Conservation (phyloP, 2,888 invertebrate genomes). For the Dromius quadrimaculatus region DNA sequence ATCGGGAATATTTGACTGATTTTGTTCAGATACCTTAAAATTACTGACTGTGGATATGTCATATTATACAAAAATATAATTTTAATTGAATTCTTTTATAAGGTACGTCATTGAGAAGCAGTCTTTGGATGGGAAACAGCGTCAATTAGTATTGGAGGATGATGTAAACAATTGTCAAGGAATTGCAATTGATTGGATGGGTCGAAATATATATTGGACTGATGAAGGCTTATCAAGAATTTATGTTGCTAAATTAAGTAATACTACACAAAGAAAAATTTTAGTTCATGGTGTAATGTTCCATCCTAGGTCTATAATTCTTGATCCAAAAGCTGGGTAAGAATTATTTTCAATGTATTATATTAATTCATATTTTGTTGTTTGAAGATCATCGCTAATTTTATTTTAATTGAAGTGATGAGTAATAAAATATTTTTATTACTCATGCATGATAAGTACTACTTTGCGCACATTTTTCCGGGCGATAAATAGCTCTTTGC, state of each 20-base stretch:
- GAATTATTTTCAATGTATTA: slow-evolving; percentile 42
- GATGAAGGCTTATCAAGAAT: slow-evolving; percentile 78
- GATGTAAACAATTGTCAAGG: slow-evolving; percentile 78
- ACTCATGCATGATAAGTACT: no score
- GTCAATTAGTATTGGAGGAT: slow-evolving; percentile 71
- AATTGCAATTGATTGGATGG: slow-evolving; percentile 87
- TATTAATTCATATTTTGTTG: background rate
- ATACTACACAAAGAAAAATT: slow-evolving; percentile 70
- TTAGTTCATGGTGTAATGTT: slow-evolving; percentile 70
- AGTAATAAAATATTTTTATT: no score
- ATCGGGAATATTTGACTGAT: no score
- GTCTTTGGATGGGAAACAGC: slow-evolving; percentile 72
- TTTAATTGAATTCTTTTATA: background rate
- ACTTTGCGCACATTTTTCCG: no score
- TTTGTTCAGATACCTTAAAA: no score
- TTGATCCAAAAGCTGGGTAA: slow-evolving; percentile 77
- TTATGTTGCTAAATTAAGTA: slow-evolving; percentile 75
- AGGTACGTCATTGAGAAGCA: slow-evolving; percentile 75
- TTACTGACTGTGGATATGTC: no score
- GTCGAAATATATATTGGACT: slow-evolving; percentile 86
- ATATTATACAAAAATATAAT: no score
- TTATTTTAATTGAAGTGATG: background rate
- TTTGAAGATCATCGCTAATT: slow-evolving; percentile 18
- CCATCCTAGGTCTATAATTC: slow-evolving; percentile 72
- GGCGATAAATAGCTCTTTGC: no score